These are phyloP conservation scores for Rhea pennata DNA, from an alignment of 2,113 vertebrate species.

Conservation along the genomic window DNA sequence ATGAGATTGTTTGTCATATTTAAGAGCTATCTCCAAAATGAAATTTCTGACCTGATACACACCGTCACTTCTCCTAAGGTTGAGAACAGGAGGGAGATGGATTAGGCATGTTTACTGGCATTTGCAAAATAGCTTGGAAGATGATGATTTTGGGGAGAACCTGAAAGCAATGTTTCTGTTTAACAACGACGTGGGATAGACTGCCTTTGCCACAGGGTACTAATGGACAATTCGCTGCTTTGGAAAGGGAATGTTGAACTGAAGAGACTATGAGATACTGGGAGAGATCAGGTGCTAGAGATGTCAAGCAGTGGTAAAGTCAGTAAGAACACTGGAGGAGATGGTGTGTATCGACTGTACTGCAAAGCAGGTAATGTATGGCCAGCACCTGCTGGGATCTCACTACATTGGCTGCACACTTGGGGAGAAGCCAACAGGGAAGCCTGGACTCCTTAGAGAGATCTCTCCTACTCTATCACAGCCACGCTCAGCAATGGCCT, in stretches of 20 bases:
- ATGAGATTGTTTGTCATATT: background rate
- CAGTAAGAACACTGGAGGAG: background rate
- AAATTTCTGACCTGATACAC: background rate
- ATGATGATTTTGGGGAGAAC: background rate
- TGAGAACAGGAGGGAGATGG: background rate
- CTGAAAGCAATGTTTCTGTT: background rate
- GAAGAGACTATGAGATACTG: background rate
- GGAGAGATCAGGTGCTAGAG: background rate
- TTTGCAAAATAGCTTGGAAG: background rate
- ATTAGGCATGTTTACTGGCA: background rate
- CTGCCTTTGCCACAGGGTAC: background rate
- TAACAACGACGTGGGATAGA: background rate
- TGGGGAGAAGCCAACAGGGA: background rate
- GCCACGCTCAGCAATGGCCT: background rate
- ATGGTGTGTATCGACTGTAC: background rate
- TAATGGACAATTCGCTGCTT: background rate
- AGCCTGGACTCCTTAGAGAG: background rate
- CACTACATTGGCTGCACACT: background rate
- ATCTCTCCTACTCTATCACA: background rate
- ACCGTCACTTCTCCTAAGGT: background rate
- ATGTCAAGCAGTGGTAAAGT: background rate
- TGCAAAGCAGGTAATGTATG: background rate
- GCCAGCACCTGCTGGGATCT: constrained; percentile 7
- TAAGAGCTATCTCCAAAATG: background rate
- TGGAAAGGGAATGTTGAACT: background rate